A percentile compares a stretch with the other conserved stretches of the same genome.
Evolutionary conservation across 2,888 invertebrate species (phyloP).

Genomic region (Protonemura montana): DNA sequence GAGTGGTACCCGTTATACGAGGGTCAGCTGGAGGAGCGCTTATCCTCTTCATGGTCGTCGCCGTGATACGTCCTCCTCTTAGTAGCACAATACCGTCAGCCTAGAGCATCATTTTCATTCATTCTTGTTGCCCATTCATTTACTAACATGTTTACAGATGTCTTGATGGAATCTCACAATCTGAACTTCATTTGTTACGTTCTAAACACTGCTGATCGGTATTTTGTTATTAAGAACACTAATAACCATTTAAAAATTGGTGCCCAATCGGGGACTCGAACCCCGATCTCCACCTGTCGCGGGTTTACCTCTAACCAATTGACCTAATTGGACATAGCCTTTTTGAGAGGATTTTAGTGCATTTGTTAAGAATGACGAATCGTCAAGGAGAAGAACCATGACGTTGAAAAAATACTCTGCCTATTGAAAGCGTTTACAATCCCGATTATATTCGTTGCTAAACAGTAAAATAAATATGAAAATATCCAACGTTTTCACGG

Average conservation of each 20-base stretch:
- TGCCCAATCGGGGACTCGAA: no score
- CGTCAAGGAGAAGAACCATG: no score
- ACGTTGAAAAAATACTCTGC: no score
- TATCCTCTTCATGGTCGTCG: background rate
- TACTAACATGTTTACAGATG: background rate
- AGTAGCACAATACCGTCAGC: background rate
- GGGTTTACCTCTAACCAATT: no score
- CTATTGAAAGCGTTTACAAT: no score
- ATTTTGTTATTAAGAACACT: background rate
- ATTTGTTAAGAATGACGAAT: no score
- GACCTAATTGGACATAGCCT: no score
- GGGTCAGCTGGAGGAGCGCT: conserved; percentile 49
- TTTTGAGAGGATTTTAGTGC: no score
- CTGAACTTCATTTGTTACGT: background rate
- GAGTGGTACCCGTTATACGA: conserved; percentile 55
- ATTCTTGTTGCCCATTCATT: background rate
- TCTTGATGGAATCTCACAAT: background rate
- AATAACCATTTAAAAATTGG: no score
- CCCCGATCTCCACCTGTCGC: no score
- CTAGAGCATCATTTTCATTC: background rate
- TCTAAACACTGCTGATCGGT: background rate
- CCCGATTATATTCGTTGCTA: no score
- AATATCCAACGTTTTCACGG: background rate
- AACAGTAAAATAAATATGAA: background rate
- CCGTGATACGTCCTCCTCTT: background rate